A percentile compares a stretch with the other conserved stretches of the same genome.
These are phyloP conservation scores for Holacanthus passer DNA, from an alignment of 2,113 vertebrate genomes.

Conservation along the genomic window DNA sequence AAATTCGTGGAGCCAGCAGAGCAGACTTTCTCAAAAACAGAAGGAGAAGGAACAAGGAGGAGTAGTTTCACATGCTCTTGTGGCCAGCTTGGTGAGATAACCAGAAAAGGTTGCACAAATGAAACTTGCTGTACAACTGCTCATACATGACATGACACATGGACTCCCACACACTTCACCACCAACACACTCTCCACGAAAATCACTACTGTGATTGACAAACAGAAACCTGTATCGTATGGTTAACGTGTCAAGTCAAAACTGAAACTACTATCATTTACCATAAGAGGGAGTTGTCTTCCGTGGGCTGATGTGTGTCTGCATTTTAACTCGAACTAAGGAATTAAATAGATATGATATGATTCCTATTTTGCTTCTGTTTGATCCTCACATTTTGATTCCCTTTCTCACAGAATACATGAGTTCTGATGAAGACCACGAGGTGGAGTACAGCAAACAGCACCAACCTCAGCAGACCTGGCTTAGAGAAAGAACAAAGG, in stretches of 20 bases:
- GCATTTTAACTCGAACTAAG: neutral
- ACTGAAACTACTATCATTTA: conserved; percentile 82
- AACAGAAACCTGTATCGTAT: conserved; percentile 68
- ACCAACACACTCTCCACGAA: conserved; percentile 45
- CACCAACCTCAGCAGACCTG: conserved; percentile 69
- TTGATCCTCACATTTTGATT: neutral
- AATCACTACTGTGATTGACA: conserved; percentile 64
- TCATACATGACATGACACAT: conserved; percentile 46
- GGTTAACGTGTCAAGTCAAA: conserved; percentile 61
- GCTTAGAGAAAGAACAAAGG: conserved; percentile 38
- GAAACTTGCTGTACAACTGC: conserved; percentile 28
- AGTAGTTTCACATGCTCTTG: conserved; percentile 23
- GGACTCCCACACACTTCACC: conserved; percentile 57
- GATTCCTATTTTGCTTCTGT: too few relatives aligned
- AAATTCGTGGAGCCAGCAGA: neutral
- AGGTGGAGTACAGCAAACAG: conserved; percentile 60
- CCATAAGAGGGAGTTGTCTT: conserved; percentile 74
- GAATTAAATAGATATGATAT: neutral
- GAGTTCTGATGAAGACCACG: conserved; percentile 38
- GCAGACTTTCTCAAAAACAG: conserved; percentile 11
- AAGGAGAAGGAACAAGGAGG: conserved; percentile 32
- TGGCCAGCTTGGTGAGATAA: conserved; percentile 36
- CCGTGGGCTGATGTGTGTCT: conserved; percentile 47
- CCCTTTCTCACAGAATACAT: conserved; percentile 60
- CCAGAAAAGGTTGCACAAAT: conserved; percentile 55